These are phyloP conservation scores for Aphaenogaster ashmeadi DNA, from an alignment of 1,140 invertebrate species.

Conservation along the genomic window DNA sequence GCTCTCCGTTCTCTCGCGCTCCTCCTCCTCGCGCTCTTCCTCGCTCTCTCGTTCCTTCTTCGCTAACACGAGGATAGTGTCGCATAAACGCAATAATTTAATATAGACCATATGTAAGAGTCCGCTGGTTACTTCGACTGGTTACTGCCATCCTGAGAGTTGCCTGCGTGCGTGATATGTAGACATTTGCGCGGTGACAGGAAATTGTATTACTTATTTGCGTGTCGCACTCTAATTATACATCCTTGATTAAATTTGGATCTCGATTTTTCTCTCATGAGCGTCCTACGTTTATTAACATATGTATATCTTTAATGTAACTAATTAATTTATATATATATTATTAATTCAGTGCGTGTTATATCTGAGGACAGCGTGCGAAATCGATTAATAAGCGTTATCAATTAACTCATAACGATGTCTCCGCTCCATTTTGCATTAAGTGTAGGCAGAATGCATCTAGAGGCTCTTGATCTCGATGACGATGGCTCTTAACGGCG, in stretches of 20 bases:
- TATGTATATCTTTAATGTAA: neutral
- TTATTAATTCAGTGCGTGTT: neutral
- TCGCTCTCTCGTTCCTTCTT: neutral
- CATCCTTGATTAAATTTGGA: neutral
- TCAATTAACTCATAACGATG: neutral
- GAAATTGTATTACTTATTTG: neutral
- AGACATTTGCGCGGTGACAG: neutral
- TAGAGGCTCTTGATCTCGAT: slow-evolving; percentile 49
- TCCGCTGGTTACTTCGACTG: slow-evolving; percentile 22
- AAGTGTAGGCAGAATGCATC: neutral
- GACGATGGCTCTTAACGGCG: slow-evolving; percentile 34
- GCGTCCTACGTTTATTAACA: neutral
- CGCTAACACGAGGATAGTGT: neutral
- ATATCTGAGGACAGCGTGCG: neutral
- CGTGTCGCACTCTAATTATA: neutral
- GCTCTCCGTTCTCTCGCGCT: slow-evolving; percentile 16
- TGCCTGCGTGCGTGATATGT: neutral
- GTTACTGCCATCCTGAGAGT: neutral
- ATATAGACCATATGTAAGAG: slow-evolving; percentile 66
- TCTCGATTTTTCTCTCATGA: neutral
- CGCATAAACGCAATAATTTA: slow-evolving; percentile 68
- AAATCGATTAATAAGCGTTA: slow-evolving; percentile 10
- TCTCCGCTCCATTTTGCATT: neutral
- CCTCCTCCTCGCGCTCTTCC: neutral
- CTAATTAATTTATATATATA: slow-evolving; percentile 9